Evolutionary conservation across 2,113 vertebrate genomes (phyloP), one percentile per base, ranked within the genome.

Genomic region (Pedetes capensis): DNA sequence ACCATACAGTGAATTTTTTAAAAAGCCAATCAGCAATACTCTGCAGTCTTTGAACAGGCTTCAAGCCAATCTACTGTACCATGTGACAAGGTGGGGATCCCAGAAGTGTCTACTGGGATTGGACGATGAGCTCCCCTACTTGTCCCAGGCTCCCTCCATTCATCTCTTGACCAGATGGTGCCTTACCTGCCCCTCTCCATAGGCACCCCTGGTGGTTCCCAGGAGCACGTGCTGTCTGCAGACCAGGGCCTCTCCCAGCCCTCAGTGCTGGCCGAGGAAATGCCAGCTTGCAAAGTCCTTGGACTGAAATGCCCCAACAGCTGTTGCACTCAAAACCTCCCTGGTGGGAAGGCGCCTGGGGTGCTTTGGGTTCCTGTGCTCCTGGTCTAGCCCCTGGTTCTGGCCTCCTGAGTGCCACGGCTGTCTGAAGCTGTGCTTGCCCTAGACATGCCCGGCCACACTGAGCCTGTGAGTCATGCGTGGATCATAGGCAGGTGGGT

Each of bases 81-180:
- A 0, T 7, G 1, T 0, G 42, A 27, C 5, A 2, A n/a, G 44
- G 14, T 1, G 0, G 22, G 47, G 13, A 2, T 13, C 20, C 39
- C 14, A 2, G 25, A 37, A 1, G 9, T 9, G 14, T 59, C 49
- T 8, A 0, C 34, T 25, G 11, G 25, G 49, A 53, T 9, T 11
- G 32, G 78, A 93, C 20, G 59, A 9, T 5, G 44, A n/a, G n/a
- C 3, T 1, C 37, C 29, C 10, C 3, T n/a, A 39, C 66, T 39
- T 55, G 3, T 68, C 47, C 27, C 1, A 20, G 57, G 18, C 32
- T 32, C 47, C 44, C 17, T 37, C 1, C 0, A 22, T 20, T 22
- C 25, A 17, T n/a, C 20, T 63, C 32, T 13, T 78, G 29, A 20
- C 37, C 16, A 32, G 20, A 44, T 42, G 66, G 59, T 51, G 29